Conservation (phyloP, 2,113 vertebrate genomes). For the Halichoerus grypus region DNA sequence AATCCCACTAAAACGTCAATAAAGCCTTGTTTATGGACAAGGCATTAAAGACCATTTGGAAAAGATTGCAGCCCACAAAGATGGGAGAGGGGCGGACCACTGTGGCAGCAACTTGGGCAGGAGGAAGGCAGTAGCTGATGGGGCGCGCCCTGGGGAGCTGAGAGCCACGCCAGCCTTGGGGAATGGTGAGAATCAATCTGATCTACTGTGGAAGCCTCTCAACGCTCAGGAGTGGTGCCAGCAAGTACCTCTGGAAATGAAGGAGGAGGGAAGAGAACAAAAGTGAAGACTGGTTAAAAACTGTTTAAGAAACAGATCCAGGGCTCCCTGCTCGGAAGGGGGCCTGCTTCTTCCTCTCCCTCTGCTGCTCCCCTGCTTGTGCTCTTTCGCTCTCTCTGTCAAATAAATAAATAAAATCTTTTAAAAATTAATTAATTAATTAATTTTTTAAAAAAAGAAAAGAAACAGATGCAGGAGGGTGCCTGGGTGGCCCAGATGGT, state of each 20-base stretch:
- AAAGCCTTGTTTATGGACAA: not conserved
- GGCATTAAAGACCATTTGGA: slow-evolving; percentile 1
- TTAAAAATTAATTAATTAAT: too few relatives aligned
- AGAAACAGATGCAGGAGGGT: too few relatives aligned
- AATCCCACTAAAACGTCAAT: not conserved
- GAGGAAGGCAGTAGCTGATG: not conserved
- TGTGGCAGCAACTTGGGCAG: not conserved
- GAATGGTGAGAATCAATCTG: not conserved
- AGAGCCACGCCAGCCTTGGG: not conserved
- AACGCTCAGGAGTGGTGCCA: not conserved
- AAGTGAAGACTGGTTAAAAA: not conserved
- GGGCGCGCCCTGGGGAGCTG: not conserved
- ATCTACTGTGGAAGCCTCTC: not conserved
- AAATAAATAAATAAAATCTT: too few relatives aligned
- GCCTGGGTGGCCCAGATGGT: too few relatives aligned
- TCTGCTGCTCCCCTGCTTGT: too few relatives aligned
- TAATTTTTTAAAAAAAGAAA: too few relatives aligned
- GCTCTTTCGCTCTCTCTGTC: too few relatives aligned
- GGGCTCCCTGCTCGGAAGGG: too few relatives aligned
- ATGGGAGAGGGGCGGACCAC: not conserved
- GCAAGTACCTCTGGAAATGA: not conserved
- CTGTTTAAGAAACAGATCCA: not conserved
- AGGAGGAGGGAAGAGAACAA: not conserved
- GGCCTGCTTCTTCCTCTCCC: too few relatives aligned
- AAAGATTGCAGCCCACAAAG: not conserved